Conservation (phyloP, 2,888 invertebrate genomes). For the Morinoia aosen region DNA sequence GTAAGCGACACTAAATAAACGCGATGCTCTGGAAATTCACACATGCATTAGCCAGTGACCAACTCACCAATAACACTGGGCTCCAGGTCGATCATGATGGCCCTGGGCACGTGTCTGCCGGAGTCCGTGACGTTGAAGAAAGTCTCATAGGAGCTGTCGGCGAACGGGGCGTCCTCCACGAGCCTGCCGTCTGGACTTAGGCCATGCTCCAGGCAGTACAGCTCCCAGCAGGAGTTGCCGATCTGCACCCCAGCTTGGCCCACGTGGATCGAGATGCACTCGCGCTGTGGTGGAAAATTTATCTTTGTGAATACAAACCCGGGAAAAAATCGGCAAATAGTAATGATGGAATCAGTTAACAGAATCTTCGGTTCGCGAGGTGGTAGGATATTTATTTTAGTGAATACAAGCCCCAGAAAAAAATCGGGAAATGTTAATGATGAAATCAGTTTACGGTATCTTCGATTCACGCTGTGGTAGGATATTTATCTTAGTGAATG, state of each 20-base stretch:
- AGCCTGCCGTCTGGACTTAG: constrained; percentile 73
- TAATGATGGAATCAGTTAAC: no score
- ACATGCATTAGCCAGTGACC: background rate
- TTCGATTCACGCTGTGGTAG: no score
- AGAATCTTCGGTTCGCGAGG: no score
- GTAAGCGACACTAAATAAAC: no score
- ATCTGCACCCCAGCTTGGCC: constrained; percentile 75
- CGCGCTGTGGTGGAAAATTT: constrained; percentile 70
- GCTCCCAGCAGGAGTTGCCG: constrained; percentile 76
- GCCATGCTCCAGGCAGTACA: constrained; percentile 75
- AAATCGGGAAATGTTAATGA: no score
- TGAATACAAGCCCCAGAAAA: no score
- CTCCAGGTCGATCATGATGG: constrained; percentile 89
- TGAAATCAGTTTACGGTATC: no score
- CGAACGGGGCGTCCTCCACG: constrained; percentile 69
- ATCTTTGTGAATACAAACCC: constrained; percentile 72
- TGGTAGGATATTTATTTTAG: no score
- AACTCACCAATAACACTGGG: constrained; percentile 85
- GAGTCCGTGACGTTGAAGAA: constrained; percentile 81
- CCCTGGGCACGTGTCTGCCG: constrained; percentile 90
- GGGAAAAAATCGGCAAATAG: constrained; percentile 71
- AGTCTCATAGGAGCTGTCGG: constrained; percentile 72
- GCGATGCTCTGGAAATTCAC: no score
- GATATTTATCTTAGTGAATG: no score
- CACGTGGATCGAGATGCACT: constrained; percentile 73